Evolutionary conservation across 1,140 invertebrate genomes (phyloP), one percentile per base, ranked within the genome.

Genomic region (Liolophura sinensis): DNA sequence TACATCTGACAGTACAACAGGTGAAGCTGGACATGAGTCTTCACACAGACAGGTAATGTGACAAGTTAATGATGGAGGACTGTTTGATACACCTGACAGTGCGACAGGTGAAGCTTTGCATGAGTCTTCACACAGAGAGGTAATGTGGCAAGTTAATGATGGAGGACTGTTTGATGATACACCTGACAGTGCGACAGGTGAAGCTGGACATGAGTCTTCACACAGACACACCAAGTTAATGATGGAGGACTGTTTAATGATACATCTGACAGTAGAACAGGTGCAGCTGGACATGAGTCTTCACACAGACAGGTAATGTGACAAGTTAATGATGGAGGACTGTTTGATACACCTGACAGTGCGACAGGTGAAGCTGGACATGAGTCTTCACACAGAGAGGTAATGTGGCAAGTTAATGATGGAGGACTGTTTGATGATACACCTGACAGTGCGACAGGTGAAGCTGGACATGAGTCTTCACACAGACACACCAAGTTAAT

Each of bases 71-170:
- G n/a, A n/a, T n/a, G 64, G 89, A 90, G 61, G 89, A 91, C 18
- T 93, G 90, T 88, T 85, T 92, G 27, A 84, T 92, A 0, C 90
- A 92, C 83, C 88, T 89, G 18, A 90, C 89, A 40, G 89, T 92
- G 1, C 89, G 88, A 67, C 90, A 92, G 74, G 81, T 94, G 0
- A 89, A 89, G 74, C 85, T 93, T 47, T 92, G 93, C 83, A 92
- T 92, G 0, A 91, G 89, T 7, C 68, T 88, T 90, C 40, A 87
- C 91, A 16, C 90, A 90, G 67, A 90, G 89, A 74, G 89, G 91
- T 0, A 87, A 90, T n/a, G 0, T 83, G 48, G 22, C 3, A 40
- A 40, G 31, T 40, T 40, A n/a, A n/a, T n/a, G n/a, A n/a, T n/a
- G 31, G 31, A 40, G 31, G 31, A 40, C 9, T 40, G 31, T 40